A percentile compares a stretch with the other conserved stretches of the same genome.
Evolutionary conservation across 2,797 vertebrate genomes (phyloP).

Genomic region (Hephaestus fuliginosus): DNA sequence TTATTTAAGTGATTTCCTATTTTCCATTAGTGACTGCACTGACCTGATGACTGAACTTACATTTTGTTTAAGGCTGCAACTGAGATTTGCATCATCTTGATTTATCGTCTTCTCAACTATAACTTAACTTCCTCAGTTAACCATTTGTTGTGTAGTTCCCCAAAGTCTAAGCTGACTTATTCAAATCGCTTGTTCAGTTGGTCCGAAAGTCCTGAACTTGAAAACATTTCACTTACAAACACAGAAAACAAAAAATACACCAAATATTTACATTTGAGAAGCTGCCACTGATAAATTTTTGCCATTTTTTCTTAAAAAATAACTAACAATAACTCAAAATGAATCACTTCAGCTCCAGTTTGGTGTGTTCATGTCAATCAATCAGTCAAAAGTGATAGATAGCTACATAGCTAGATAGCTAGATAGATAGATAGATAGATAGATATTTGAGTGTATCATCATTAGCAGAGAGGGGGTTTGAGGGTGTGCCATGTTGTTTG

Average conservation of each 20-base stretch:
- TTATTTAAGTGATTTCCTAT: too few species aligned
- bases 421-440: not conserved
- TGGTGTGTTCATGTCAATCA: too few species aligned
- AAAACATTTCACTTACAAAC: not conserved
- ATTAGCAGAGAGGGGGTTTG: slow-evolving; percentile 30
- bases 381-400: too few species aligned
- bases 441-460: slow-evolving; percentile 7
- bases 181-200: not conserved
- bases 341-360: too few species aligned
- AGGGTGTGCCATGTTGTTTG: slow-evolving; percentile 66
- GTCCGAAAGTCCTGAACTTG: not conserved
- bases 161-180: not conserved
- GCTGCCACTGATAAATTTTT: not conserved
- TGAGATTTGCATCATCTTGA: too few species aligned
- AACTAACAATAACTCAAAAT: too few species aligned
- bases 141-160: not conserved
- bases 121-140: not conserved
- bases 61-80: not conserved
- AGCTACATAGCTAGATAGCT: not conserved
- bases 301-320: not conserved
- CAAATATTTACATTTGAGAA: too few species aligned
- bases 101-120: not conserved
- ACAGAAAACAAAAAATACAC: not conserved
- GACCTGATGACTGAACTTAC: too few species aligned
- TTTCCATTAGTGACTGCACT: not conserved